Conservation (phyloP, 2,113 vertebrate genomes). For the Peromyscus polionotus region DNA sequence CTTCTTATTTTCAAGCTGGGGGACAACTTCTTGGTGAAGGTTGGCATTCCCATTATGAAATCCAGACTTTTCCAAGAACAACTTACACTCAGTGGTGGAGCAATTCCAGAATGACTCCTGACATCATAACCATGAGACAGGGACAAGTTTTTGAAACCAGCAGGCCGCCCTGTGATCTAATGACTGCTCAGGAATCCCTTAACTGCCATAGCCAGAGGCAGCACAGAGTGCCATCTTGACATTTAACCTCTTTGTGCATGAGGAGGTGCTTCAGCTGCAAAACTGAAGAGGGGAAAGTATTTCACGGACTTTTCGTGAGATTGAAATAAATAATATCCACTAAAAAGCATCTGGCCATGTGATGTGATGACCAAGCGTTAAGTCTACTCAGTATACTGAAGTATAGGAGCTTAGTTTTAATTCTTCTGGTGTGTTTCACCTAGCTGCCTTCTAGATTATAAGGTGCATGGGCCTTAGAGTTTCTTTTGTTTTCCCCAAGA, state of each 20-base stretch:
- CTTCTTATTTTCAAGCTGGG: neutral
- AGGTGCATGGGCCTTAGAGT: neutral
- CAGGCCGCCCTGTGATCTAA: neutral
- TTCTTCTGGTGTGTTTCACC: neutral
- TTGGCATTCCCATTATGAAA: slow-evolving; percentile 48
- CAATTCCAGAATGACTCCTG: slow-evolving; percentile 22
- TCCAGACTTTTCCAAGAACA: slow-evolving; percentile 36
- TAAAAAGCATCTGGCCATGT: neutral
- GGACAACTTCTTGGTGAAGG: neutral
- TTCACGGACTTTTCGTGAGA: neutral
- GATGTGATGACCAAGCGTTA: neutral
- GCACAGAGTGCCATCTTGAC: neutral
- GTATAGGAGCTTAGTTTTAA: neutral
- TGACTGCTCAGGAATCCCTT: neutral
- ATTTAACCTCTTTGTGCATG: neutral
- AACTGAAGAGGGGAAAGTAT: neutral
- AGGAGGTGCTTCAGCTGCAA: neutral
- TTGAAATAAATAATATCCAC: neutral
- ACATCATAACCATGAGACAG: neutral
- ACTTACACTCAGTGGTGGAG: neutral
- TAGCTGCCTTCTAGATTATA: neutral
- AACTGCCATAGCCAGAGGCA: neutral
- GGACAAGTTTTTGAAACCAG: slow-evolving; percentile 8
- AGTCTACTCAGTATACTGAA: neutral
- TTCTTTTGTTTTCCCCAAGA: neutral